A percentile compares a stretch with the other conserved stretches of the same genome.
phyloP scores from a whole-genome alignment of 1,140 invertebrate species.

The Brachionus koreanus region DNA sequence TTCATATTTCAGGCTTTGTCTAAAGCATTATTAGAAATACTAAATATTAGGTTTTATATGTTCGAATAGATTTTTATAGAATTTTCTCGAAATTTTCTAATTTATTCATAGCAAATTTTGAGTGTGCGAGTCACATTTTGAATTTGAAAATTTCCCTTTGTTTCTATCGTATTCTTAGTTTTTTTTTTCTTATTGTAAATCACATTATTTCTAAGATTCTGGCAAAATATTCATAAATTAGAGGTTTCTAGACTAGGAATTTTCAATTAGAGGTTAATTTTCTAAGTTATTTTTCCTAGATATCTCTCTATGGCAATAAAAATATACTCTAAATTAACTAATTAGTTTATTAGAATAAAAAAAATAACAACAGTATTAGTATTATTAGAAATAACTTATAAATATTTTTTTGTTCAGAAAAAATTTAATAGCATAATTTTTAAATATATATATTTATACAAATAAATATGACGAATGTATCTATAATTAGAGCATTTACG shows the following conservation, averaged over 20 bases:
- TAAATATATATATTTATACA: too few relatives aligned
- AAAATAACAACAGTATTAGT: too few relatives aligned
- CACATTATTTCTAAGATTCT: background rate
- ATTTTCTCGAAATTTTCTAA: conserved; percentile 35
- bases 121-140: background rate
- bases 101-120: conserved; percentile 24
- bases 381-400: too few relatives aligned
- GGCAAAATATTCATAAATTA: conserved; percentile 11
- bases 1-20: background rate
- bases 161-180: background rate
- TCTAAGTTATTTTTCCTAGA: background rate
- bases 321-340: too few relatives aligned
- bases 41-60: conserved; percentile 1
- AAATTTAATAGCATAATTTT: too few relatives aligned
- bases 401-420: too few relatives aligned
- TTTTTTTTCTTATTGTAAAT: background rate
- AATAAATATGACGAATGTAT: too few relatives aligned
- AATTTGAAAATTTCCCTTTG: background rate
- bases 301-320: too few relatives aligned
- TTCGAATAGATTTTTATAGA: background rate
- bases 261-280: background rate
- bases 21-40: background rate
- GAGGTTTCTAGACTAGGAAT: conserved; percentile 18
- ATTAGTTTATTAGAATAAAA: too few relatives aligned
- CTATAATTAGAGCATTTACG: too few relatives aligned